phyloP scores from a whole-genome alignment of 2,888 invertebrate species.

The Eilema griseolum region DNA sequence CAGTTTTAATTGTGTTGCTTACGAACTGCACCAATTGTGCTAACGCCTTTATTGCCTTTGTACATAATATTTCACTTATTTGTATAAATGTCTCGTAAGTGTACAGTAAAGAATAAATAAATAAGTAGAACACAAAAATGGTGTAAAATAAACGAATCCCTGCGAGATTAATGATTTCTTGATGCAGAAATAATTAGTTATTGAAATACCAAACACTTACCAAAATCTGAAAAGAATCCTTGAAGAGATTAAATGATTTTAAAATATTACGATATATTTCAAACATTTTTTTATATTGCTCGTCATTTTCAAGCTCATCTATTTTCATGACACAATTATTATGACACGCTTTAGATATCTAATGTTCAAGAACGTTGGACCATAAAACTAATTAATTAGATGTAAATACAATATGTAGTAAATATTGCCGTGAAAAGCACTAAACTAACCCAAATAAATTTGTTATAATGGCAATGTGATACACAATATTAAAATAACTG shows the following conservation, averaged over 20 bases:
- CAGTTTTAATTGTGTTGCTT: slow-evolving; percentile 72
- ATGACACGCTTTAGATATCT: neutral
- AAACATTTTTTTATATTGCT: neutral
- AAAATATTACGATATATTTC: slow-evolving; percentile 7
- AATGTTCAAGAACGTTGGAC: slow-evolving; percentile 37
- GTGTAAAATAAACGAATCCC: too few relatives aligned
- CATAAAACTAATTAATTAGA: slow-evolving; percentile 30
- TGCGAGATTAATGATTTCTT: too few relatives aligned
- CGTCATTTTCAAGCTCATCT: neutral
- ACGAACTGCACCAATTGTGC: slow-evolving; percentile 66
- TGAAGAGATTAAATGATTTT: slow-evolving; percentile 1
- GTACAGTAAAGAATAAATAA: too few relatives aligned
- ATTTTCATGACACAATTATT: neutral
- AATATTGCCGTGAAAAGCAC: slow-evolving; percentile 19
- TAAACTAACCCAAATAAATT: slow-evolving; percentile 22
- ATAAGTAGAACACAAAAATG: too few relatives aligned
- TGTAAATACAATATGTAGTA: slow-evolving; percentile 45
- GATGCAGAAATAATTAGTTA: too few relatives aligned
- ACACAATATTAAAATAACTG: slow-evolving; percentile 34
- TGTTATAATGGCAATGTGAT: slow-evolving; percentile 18
- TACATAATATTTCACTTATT: too few relatives aligned
- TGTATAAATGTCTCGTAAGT: too few relatives aligned
- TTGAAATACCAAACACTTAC: too few relatives aligned
- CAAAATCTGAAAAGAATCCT: slow-evolving; percentile 1
- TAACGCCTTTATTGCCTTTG: slow-evolving; percentile 65